phyloP scores from a whole-genome alignment of 2,113 vertebrate species.

The Anas platyrhynchos region DNA sequence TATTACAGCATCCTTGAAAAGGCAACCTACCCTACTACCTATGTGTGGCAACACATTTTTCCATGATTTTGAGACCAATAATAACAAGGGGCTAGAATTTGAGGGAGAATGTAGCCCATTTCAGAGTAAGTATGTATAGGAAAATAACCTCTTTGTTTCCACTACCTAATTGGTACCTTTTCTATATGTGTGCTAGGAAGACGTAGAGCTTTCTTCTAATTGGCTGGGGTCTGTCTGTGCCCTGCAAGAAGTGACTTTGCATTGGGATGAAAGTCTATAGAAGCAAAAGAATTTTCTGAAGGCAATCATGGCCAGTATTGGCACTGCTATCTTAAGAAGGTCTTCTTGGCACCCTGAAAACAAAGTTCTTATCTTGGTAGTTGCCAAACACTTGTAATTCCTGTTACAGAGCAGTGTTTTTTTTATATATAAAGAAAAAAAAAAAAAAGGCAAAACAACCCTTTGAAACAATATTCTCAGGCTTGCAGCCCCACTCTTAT shows the following conservation, averaged over 20 bases:
- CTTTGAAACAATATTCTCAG: background rate
- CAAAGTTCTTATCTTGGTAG: background rate
- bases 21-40: background rate
- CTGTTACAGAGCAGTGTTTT: background rate
- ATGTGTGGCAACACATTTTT: background rate
- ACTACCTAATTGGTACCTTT: background rate
- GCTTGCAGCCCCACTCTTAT: background rate
- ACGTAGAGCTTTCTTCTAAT: slow-evolving; percentile 11
- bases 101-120: slow-evolving; percentile 6
- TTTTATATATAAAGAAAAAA: background rate
- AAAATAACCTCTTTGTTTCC: slow-evolving; percentile 2
- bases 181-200: background rate
- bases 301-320: slow-evolving; percentile 9
- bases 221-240: background rate
- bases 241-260: background rate
- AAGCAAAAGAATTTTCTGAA: slow-evolving; percentile 36
- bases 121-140: background rate
- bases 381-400: background rate
- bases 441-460: background rate
- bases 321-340: background rate
- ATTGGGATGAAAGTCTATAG: slow-evolving; percentile 2
- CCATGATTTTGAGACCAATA: slow-evolving; percentile 2
- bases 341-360: slow-evolving; percentile 20
- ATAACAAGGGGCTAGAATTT: background rate
- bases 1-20: background rate